These are phyloP conservation scores for Phalangium opilio DNA, from an alignment of 2,888 invertebrate species.

Conservation along the genomic window DNA sequence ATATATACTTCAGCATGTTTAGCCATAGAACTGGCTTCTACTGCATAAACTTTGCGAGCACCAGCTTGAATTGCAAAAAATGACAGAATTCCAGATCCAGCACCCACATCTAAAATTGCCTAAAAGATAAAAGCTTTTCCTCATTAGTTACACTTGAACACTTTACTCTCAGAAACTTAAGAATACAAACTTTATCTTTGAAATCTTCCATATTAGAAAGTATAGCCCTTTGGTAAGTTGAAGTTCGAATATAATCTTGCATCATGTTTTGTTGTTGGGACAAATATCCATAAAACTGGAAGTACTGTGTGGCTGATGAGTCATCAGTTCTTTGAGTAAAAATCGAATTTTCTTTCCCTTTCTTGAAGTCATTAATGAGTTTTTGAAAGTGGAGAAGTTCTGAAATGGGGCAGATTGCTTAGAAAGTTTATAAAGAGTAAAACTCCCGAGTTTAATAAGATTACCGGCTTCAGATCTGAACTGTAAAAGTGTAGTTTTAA, in stretches of 20 bases:
- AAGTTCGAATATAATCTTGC: constrained; percentile 97
- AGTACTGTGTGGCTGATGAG: constrained; percentile 96
- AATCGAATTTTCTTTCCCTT: constrained; percentile 50
- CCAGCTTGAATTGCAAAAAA: constrained; percentile 98
- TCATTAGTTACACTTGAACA: too few species aligned
- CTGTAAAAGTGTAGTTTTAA: constrained; percentile 12
- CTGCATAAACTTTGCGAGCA: constrained; percentile 88
- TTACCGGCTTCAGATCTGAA: constrained; percentile 6
- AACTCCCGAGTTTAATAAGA: constrained; percentile 1
- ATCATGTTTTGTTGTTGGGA: constrained; percentile 99
- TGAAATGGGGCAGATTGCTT: constrained; percentile 1
- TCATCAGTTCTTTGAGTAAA: constrained; percentile 94
- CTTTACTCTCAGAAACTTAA: not conserved
- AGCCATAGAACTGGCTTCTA: constrained; percentile 99
- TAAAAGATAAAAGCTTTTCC: constrained; percentile 28
- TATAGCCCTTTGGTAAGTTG: constrained; percentile 95
- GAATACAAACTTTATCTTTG: constrained; percentile 38
- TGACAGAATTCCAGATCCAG: constrained; percentile 93
- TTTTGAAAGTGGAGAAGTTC: constrained; percentile 13
- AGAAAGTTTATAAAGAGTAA: too few species aligned
- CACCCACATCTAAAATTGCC: constrained; percentile 92
- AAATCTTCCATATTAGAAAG: constrained; percentile 84
- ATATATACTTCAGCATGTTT: constrained; percentile 63
- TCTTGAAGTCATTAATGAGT: constrained; percentile 18
- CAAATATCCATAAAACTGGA: constrained; percentile 89